A percentile compares a stretch with the other conserved stretches of the same genome.
Evolutionary conservation across 1,140 invertebrate genomes (phyloP).

Genomic region (Drosophila saltans): DNA sequence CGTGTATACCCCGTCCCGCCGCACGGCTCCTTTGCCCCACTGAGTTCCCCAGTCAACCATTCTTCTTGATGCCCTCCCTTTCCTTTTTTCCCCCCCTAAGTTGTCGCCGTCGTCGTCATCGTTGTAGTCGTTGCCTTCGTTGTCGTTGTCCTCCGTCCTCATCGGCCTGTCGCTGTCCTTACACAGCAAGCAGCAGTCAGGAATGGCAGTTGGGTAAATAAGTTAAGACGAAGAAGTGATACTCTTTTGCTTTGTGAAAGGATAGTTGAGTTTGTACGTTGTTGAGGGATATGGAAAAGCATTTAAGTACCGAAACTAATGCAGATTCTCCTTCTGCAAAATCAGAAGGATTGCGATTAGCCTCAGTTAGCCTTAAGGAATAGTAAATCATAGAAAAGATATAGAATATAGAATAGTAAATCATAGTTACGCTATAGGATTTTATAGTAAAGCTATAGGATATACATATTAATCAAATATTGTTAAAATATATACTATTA

Average conservation of each 20-base stretch:
- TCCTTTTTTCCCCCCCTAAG: background rate
- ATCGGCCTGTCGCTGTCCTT: conserved; percentile 63
- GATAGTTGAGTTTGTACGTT: too few relatives aligned
- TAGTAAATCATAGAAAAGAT: too few relatives aligned
- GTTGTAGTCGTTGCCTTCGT: conserved; percentile 28
- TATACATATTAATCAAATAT: too few relatives aligned
- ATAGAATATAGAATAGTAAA: too few relatives aligned
- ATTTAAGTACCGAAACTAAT: too few relatives aligned
- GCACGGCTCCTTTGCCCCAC: background rate
- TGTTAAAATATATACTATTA: too few relatives aligned
- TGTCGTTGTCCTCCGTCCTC: conserved; percentile 51
- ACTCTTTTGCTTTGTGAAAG: background rate
- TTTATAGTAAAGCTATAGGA: too few relatives aligned
- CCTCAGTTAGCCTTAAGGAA: too few relatives aligned
- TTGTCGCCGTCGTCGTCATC: conserved; percentile 14
- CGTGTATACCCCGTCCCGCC: conserved; percentile 1
- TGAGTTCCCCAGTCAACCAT: conserved; percentile 14
- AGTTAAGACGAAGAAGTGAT: conserved; percentile 1
- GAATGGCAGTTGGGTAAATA: conserved; percentile 23
- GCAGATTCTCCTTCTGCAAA: too few relatives aligned
- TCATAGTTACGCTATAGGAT: too few relatives aligned
- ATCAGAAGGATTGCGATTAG: too few relatives aligned
- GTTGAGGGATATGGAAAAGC: too few relatives aligned
- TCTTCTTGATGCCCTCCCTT: conserved; percentile 26
- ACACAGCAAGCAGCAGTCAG: conserved; percentile 58